phyloP scores from a whole-genome alignment of 2,797 vertebrate species.

The Neostethus bicornis region DNA sequence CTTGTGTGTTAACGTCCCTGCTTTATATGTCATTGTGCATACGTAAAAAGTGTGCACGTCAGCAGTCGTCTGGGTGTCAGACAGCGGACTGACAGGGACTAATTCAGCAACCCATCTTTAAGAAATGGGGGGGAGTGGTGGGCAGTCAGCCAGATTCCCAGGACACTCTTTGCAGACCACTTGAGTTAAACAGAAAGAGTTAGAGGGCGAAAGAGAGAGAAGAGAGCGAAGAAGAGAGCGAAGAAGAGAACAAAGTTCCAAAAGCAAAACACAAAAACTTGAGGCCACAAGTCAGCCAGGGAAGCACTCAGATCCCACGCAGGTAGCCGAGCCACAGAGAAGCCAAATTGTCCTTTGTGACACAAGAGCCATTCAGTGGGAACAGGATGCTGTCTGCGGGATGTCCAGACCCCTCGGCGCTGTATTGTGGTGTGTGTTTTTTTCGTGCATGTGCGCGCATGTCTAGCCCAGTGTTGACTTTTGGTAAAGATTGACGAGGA shows the following conservation, averaged over 20 bases:
- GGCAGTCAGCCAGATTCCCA: conserved; percentile 81
- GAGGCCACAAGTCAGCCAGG: conserved; percentile 72
- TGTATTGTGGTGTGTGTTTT: conserved; percentile 67
- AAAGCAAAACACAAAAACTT: conserved; percentile 68
- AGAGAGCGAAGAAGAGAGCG: conserved; percentile 39
- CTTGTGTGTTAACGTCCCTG: conserved; percentile 30
- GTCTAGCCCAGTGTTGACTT: conserved; percentile 72
- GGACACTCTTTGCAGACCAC: conserved; percentile 75
- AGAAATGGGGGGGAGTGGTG: conserved; percentile 12
- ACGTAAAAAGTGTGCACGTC: conserved; percentile 36
- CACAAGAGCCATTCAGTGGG: conserved; percentile 75
- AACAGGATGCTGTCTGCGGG: conserved; percentile 80
- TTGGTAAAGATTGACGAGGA: conserved; percentile 64
- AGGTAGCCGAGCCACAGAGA: conserved; percentile 75
- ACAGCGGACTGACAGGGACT: conserved; percentile 70
- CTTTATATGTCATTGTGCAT: conserved; percentile 37
- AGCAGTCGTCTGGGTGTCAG: conserved; percentile 65
- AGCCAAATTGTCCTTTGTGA: conserved; percentile 80
- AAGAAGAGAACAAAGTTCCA: conserved; percentile 51
- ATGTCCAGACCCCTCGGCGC: conserved; percentile 76
- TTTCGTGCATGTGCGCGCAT: conserved; percentile 50
- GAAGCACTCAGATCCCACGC: conserved; percentile 76
- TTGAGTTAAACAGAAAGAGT: conserved; percentile 72
- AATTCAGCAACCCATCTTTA: conserved; percentile 62
- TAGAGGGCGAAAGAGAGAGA: conserved; percentile 43